A percentile compares a stretch with the other conserved stretches of the same genome.
These are phyloP conservation scores for Sphaeramia orbicularis DNA, from an alignment of 2,797 vertebrate genomes.

Conservation along the genomic window DNA sequence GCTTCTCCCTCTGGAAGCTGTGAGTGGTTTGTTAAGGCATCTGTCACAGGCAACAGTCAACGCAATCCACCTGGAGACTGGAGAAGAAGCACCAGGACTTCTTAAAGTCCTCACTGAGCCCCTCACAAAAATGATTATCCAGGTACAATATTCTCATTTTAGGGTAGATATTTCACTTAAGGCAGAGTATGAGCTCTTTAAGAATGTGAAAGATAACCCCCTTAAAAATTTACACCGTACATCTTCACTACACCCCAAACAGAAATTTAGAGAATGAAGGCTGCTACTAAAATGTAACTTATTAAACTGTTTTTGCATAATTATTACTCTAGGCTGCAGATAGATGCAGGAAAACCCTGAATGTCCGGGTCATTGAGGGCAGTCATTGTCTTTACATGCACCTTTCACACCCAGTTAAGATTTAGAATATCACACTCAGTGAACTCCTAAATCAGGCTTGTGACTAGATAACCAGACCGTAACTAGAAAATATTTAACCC, in stretches of 20 bases:
- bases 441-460: too few species aligned
- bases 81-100: slow-evolving; percentile 58
- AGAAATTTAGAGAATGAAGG: not conserved
- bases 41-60: slow-evolving; percentile 40
- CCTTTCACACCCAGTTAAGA: too few species aligned
- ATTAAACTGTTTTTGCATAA: slow-evolving; percentile 5
- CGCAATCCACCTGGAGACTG: slow-evolving; percentile 27
- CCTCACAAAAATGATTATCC: slow-evolving; percentile 57
- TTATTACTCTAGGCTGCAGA: not conserved
- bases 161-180: not conserved
- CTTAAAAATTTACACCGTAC: too few species aligned
- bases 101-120: slow-evolving; percentile 68
- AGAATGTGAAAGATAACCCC: too few species aligned
- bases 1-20: slow-evolving; percentile 86
- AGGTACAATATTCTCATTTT: slow-evolving; percentile 38
- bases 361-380: too few species aligned
- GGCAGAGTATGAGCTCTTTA: too few species aligned
- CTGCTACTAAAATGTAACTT: not conserved
- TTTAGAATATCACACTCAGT: too few species aligned
- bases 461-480: too few species aligned
- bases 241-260: too few species aligned
- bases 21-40: slow-evolving; percentile 65
- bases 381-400: too few species aligned
- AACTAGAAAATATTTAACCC: too few species aligned
- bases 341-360: too few species aligned